Conservation (phyloP, 2,113 vertebrate species). For the Peromyscus californicus region DNA sequence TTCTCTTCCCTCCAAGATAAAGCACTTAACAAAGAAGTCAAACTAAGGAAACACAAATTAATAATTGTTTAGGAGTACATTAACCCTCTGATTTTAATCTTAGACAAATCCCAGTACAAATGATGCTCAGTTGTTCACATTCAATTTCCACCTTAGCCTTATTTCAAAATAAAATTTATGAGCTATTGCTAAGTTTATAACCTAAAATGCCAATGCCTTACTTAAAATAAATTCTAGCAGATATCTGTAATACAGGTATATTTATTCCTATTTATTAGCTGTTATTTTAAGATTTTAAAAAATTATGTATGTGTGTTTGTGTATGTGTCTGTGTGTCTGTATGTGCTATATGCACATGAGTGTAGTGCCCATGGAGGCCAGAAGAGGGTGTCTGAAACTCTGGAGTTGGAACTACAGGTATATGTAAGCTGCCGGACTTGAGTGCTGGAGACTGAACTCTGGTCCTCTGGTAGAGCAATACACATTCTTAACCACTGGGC, state of each 20-base stretch:
- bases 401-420: background rate
- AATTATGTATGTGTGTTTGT: background rate
- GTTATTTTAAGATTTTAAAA: background rate
- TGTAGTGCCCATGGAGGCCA: background rate
- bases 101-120: conserved; percentile 17
- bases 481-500: background rate
- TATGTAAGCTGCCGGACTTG: background rate
- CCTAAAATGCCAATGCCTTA: background rate
- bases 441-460: background rate
- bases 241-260: background rate
- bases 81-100: conserved; percentile 53
- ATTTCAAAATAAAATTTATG: conserved; percentile 59
- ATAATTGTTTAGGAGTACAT: conserved; percentile 8
- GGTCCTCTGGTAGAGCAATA: background rate
- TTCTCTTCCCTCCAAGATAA: background rate
- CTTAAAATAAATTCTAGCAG: conserved; percentile 37
- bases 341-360: background rate
- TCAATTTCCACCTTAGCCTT: conserved; percentile 49
- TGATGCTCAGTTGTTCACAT: background rate
- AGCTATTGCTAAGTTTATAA: conserved; percentile 32
- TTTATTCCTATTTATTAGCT: conserved; percentile 41
- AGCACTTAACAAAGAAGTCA: background rate
- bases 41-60: background rate
- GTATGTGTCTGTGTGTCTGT: background rate
- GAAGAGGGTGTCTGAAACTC: background rate